phyloP scores from a whole-genome alignment of 1,140 invertebrate genomes.

The Scaptomyza montana region DNA sequence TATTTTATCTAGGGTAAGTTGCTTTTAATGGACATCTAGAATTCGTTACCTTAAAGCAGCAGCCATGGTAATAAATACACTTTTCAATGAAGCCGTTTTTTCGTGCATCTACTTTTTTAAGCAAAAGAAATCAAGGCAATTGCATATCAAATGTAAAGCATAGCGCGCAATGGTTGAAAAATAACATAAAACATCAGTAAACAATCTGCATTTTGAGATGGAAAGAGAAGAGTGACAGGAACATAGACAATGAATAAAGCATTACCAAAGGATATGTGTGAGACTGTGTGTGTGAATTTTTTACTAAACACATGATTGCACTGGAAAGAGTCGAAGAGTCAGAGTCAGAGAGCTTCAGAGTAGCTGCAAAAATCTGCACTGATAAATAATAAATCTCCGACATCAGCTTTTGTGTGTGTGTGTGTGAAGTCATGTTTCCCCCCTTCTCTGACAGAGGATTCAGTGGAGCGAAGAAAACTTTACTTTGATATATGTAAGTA shows the following conservation, averaged over 20 bases:
- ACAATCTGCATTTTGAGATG: conserved; percentile 70
- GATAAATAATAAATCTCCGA: conserved; percentile 75
- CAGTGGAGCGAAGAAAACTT: conserved; percentile 19
- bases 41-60: not conserved
- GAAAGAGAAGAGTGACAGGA: conserved; percentile 8
- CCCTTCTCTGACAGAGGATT: not conserved
- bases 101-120: not conserved
- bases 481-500: conserved; percentile 26
- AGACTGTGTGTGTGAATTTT: conserved; percentile 53
- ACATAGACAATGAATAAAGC: conserved; percentile 70
- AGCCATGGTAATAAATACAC: not conserved
- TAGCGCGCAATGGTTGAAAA: conserved; percentile 60
- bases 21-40: not conserved
- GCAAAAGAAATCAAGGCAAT: conserved; percentile 59
- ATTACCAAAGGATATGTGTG: conserved; percentile 47
- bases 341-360: conserved; percentile 36
- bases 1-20: too few relatives aligned
- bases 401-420: conserved; percentile 39
- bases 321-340: conserved; percentile 2
- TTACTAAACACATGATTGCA: conserved; percentile 65
- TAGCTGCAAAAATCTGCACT: conserved; percentile 71
- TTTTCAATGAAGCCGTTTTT: not conserved
- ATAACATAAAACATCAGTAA: conserved; percentile 70
- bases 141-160: conserved; percentile 55
- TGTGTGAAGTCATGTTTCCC: conserved; percentile 25